Evolutionary conservation across 2,113 vertebrate genomes (phyloP).

Genomic region (Empidonax alnorum): DNA sequence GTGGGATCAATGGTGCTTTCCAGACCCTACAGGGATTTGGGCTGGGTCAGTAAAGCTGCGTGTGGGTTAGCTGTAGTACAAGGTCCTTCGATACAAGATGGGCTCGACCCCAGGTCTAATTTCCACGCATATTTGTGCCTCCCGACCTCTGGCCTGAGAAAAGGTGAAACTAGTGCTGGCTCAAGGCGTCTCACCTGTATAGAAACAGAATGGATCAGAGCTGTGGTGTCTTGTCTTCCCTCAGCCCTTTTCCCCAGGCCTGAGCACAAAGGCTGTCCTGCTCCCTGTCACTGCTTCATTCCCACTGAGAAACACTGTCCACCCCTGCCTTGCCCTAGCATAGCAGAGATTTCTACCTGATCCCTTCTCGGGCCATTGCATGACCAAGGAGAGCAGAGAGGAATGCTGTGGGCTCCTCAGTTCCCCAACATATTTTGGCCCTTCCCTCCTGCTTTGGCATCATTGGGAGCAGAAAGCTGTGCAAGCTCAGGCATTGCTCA

Average conservation of each 20-base stretch:
- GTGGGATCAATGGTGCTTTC: not conserved
- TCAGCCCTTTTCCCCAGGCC: not conserved
- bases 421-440: fast-evolving
- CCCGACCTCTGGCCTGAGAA: fast-evolving
- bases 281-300: fast-evolving
- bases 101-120: not conserved
- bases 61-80: not conserved
- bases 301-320: not conserved
- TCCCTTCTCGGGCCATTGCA: not conserved
- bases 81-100: fast-evolving
- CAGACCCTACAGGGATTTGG: not conserved
- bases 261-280: fast-evolving
- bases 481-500: too few species aligned
- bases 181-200: not conserved
- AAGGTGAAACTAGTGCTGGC: not conserved
- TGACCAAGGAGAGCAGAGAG: not conserved
- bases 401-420: not conserved
- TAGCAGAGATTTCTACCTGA: not conserved
- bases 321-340: not conserved
- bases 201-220: not conserved
- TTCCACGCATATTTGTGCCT: not conserved
- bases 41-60: not conserved
- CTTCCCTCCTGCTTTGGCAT: not conserved
- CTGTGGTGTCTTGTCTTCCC: not conserved
- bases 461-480: not conserved